A percentile compares a stretch with the other conserved stretches of the same genome.
These are phyloP conservation scores for Agonum fuliginosum DNA, from an alignment of 2,888 invertebrate species.

Conservation along the genomic window DNA sequence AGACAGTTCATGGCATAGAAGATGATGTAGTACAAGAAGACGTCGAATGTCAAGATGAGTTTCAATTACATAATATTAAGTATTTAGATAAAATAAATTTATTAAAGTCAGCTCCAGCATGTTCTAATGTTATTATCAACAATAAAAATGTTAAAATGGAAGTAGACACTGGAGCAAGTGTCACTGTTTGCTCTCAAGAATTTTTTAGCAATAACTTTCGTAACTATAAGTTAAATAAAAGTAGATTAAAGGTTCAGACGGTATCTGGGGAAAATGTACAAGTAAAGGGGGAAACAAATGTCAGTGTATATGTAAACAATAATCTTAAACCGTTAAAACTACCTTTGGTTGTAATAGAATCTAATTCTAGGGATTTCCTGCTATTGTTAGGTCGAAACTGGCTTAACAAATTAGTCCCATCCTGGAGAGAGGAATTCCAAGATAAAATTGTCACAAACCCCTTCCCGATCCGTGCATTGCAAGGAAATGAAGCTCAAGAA, in stretches of 20 bases:
- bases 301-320: background rate
- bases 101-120: background rate
- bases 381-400: too few relatives aligned
- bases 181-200: background rate
- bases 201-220: background rate
- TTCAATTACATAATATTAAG: background rate
- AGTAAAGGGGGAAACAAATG: background rate
- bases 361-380: too few relatives aligned
- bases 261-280: background rate
- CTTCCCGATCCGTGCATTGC: too few relatives aligned
- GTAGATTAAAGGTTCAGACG: too few relatives aligned
- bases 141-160: background rate
- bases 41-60: background rate
- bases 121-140: background rate
- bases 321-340: background rate
- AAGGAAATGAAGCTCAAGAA: too few relatives aligned
- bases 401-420: too few relatives aligned
- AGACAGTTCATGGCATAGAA: background rate
- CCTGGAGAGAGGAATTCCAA: too few relatives aligned
- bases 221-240: background rate
- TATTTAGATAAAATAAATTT: too few relatives aligned
- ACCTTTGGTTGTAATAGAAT: too few relatives aligned
- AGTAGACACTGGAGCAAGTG: slow-evolving; percentile 2
- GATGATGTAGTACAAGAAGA: slow-evolving; percentile 38
- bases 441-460: too few relatives aligned